phyloP scores from a whole-genome alignment of 2,888 invertebrate species.

The Phyllotreta striolata region DNA sequence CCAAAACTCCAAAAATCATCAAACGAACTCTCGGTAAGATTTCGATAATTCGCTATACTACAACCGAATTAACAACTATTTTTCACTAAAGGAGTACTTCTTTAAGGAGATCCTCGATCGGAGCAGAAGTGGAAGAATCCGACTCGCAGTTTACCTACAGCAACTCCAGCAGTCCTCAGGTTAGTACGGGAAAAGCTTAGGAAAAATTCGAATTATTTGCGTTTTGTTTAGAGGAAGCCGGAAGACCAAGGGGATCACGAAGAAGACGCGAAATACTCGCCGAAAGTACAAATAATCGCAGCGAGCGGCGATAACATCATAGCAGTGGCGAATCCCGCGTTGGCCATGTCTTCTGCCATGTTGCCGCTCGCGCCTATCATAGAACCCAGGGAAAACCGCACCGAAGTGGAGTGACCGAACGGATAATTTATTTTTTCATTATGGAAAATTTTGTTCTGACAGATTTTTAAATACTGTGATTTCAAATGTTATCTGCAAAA shows the following conservation, averaged over 20 bases:
- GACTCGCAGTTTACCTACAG: slow-evolving; percentile 83
- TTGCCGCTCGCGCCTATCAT: slow-evolving; percentile 43
- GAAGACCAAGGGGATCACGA: slow-evolving; percentile 51
- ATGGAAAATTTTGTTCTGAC: slow-evolving; percentile 33
- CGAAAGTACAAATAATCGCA: slow-evolving; percentile 77
- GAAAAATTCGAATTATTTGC: slow-evolving; percentile 24
- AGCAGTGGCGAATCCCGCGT: slow-evolving; percentile 87
- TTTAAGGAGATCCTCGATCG: slow-evolving; percentile 60
- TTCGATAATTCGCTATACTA: not conserved
- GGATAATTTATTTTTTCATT: slow-evolving; percentile 19
- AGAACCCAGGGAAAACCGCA: slow-evolving; percentile 37
- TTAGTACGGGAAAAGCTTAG: slow-evolving; percentile 49
- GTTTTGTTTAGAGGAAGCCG: slow-evolving; percentile 47
- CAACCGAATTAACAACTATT: not conserved
- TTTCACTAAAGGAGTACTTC: slow-evolving; percentile 34
- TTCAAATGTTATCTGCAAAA: slow-evolving; percentile 43
- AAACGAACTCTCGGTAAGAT: slow-evolving; percentile 43
- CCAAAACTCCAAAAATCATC: slow-evolving; percentile 52
- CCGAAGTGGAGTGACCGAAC: slow-evolving; percentile 42
- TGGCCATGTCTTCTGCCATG: slow-evolving; percentile 68
- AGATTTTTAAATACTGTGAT: slow-evolving; percentile 41
- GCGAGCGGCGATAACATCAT: slow-evolving; percentile 88
- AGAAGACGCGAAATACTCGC: slow-evolving; percentile 59
- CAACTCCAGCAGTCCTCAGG: slow-evolving; percentile 77
- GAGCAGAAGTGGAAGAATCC: slow-evolving; percentile 70